Base-by-base conservation (phyloP, 1,140 invertebrate species). In the Ectropis grisescens region DNA sequence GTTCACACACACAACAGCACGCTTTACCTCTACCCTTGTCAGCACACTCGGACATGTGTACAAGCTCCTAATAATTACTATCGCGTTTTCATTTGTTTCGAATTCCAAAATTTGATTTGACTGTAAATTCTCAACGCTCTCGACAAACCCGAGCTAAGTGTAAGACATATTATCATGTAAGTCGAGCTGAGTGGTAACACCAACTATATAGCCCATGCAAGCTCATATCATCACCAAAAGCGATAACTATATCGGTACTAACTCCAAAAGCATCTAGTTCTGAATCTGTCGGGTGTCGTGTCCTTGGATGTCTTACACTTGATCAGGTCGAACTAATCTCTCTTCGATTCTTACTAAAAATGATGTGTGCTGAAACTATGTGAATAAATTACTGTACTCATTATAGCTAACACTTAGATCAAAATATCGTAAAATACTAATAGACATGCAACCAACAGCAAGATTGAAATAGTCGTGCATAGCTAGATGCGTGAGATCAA, bases 61-160 rank as follows among this genome's bases (percentile, higher is more conserved):
- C 19, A 68, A 71, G 58, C 60, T 30, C 62, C 60, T 74, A 70
- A 46, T 36, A 37, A 35, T 42, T 42, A 39, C 16, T 59, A 37
- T 32, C 59, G 54, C 59, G 61, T 44, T 41, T 46, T 53, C 40
- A 41, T 45, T 53, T 46, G 52, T 36, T 29, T 47, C 15, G 24
- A 15, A 30, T 37, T 45, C 22, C 34, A 37, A 25, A 22, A 27
- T 52, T 50, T 26, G 15, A 23, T 28, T 51, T 32, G 39, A 55
- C 46, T 61, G 76, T 81, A 81, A 81, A 81, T 81, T 81, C 74
- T 81, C 74, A 81, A 81, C 76, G 74, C 76, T 75, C 76, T 81
- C 76, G 71, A 81, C 69, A 76, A 54, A 62, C 56, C 65, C 48
- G 62, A 55, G 51, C 42, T 37, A 66, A 74, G 65, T 75, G 69